phyloP scores from a whole-genome alignment of 2,888 invertebrate species.

The Trissonchulus latispiculum region DNA sequence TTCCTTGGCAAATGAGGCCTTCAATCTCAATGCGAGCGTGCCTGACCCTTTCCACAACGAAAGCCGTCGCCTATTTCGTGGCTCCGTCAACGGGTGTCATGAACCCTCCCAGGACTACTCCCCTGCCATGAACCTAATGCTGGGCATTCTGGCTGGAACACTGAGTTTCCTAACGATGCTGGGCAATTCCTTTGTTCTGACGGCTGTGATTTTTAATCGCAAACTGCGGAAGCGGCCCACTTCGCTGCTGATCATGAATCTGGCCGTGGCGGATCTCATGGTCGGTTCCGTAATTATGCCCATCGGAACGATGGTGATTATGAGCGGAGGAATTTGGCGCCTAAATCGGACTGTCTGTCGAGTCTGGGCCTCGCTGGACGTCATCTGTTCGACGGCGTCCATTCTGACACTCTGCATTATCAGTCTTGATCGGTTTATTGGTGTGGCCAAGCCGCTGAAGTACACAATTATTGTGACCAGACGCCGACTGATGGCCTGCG shows the following conservation, averaged over 20 bases:
- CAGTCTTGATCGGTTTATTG: conserved; percentile 19
- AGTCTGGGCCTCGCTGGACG: conserved; percentile 20
- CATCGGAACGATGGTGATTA: conserved; percentile 29
- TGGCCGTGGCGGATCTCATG: conserved; percentile 14
- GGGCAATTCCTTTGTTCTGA: conserved; percentile 14
- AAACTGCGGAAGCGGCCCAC: not conserved
- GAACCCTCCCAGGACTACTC: no score
- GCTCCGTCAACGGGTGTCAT: no score
- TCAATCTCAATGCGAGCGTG: no score
- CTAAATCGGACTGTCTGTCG: not conserved
- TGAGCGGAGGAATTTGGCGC: conserved; percentile 4
- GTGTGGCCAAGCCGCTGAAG: conserved; percentile 22
- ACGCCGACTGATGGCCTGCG: not conserved
- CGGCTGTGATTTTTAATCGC: conserved; percentile 9
- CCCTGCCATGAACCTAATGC: not conserved
- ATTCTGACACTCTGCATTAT: conserved; percentile 19
- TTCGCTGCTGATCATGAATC: conserved; percentile 5
- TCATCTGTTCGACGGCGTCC: conserved; percentile 21
- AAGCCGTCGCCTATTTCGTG: no score
- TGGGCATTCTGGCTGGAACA: not conserved
- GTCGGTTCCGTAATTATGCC: conserved; percentile 21
- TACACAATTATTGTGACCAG: conserved; percentile 23
- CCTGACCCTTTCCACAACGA: no score
- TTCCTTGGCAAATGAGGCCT: no score
- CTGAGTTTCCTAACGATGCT: not conserved